A percentile compares a stretch with the other conserved stretches of the same genome.
Conservation (phyloP, 2,888 invertebrate species). For the Drosophila falleni region DNA sequence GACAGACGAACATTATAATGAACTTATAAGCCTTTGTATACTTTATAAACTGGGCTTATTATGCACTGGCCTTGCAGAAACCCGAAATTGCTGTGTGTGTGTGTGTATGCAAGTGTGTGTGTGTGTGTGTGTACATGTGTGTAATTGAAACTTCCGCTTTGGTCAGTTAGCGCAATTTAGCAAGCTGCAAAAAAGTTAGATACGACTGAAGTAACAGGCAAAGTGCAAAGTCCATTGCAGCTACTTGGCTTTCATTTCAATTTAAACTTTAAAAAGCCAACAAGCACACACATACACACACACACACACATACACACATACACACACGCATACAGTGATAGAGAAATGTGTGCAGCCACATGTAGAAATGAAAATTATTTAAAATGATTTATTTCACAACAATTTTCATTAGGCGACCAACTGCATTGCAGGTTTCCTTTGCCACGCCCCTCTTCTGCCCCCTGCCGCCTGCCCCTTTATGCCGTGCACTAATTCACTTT, state of each 20-base stretch:
- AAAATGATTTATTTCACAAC: slow-evolving; percentile 80
- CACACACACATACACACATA: not conserved
- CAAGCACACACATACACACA: slow-evolving; percentile 13
- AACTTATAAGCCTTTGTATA: not conserved
- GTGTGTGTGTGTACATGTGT: slow-evolving; percentile 45
- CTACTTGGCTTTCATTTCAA: slow-evolving; percentile 80
- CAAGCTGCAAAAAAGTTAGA: slow-evolving; percentile 78
- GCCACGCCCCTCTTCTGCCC: not conserved
- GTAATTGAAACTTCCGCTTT: slow-evolving; percentile 80
- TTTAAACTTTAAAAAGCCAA: slow-evolving; percentile 70
- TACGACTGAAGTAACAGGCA: slow-evolving; percentile 79
- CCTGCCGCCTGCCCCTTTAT: not conserved
- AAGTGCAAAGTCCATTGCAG: slow-evolving; percentile 79
- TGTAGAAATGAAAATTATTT: slow-evolving; percentile 75
- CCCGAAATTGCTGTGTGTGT: slow-evolving; percentile 4
- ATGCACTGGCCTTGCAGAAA: slow-evolving; percentile 41
- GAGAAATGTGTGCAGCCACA: slow-evolving; percentile 54
- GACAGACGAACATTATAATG: not conserved
- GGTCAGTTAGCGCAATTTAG: slow-evolving; percentile 81
- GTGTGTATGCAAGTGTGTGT: slow-evolving; percentile 11
- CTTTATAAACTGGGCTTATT: not conserved
- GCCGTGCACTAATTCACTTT: slow-evolving; percentile 76
- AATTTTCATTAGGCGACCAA: slow-evolving; percentile 75
- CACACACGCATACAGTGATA: not conserved
- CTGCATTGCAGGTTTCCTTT: slow-evolving; percentile 67